These are phyloP conservation scores for Phocides pigmalion DNA, from an alignment of 1,140 invertebrate genomes.

Conservation along the genomic window DNA sequence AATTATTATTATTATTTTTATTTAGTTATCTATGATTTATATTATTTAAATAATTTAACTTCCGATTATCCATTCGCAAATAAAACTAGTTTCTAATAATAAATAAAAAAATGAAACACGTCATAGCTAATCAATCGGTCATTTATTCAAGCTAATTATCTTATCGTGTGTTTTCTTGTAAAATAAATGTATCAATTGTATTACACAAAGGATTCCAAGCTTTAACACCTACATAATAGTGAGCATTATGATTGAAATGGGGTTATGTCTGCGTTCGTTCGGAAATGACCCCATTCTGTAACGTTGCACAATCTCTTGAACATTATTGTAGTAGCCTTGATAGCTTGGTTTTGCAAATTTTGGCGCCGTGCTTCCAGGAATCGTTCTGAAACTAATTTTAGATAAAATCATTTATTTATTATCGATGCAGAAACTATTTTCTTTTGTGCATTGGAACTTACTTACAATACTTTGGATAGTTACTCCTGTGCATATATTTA, in stretches of 20 bases:
- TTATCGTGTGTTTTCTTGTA: constrained; percentile 14
- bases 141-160: constrained; percentile 14
- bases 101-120: neutral
- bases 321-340: constrained; percentile 27
- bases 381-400: neutral
- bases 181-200: neutral
- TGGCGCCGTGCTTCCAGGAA: constrained; percentile 24
- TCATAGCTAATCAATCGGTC: neutral
- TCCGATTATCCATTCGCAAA: neutral
- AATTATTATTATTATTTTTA: too few relatives aligned
- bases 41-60: too few relatives aligned
- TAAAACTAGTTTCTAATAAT: neutral
- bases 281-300: constrained; percentile 37
- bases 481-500: too few relatives aligned
- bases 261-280: constrained; percentile 16
- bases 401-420: neutral
- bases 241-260: neutral
- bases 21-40: too few relatives aligned
- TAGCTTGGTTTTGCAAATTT: constrained; percentile 19
- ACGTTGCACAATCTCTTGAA: constrained; percentile 38
- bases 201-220: neutral
- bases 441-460: too few relatives aligned
- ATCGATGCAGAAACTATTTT: too few relatives aligned
- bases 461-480: too few relatives aligned
- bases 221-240: neutral